Evolutionary conservation across 2,888 invertebrate species (phyloP).

Genomic region (Himalopsyche tibetana): DNA sequence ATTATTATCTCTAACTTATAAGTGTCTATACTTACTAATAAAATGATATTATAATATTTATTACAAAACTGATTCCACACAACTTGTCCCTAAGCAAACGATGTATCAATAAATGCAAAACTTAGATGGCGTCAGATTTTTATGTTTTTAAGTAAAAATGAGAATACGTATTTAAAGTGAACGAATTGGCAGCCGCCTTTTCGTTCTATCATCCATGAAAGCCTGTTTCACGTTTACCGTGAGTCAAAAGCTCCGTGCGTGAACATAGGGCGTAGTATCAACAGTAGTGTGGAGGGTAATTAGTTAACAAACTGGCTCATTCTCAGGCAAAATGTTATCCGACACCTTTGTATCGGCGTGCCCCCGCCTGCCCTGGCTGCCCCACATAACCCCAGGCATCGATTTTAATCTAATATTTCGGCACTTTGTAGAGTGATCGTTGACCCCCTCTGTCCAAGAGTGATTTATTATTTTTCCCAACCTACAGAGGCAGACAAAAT

Average conservation of each 20-base stretch:
- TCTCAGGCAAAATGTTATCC: slow-evolving; percentile 54
- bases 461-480: not conserved
- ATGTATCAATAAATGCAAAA: too few relatives aligned
- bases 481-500: too few relatives aligned
- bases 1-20: too few relatives aligned
- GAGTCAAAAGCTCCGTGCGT: slow-evolving; percentile 49
- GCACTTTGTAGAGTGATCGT: slow-evolving; percentile 17
- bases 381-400: slow-evolving; percentile 48
- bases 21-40: too few relatives aligned
- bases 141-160: too few relatives aligned
- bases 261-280: slow-evolving; percentile 54
- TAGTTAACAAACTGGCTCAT: slow-evolving; percentile 55
- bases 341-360: slow-evolving; percentile 41
- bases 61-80: too few relatives aligned
- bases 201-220: not conserved
- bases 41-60: too few relatives aligned
- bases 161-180: too few relatives aligned
- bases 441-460: not conserved
- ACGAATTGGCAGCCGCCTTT: not conserved
- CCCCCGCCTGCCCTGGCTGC: not conserved
- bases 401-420: slow-evolving; percentile 54
- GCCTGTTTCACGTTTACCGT: not conserved
- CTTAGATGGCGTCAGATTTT: too few relatives aligned
- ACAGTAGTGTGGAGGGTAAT: slow-evolving; percentile 63
- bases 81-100: too few relatives aligned